A percentile compares a stretch with the other conserved stretches of the same genome.
phyloP scores from a whole-genome alignment of 2,888 invertebrate genomes.

The Vanessa cardui region DNA sequence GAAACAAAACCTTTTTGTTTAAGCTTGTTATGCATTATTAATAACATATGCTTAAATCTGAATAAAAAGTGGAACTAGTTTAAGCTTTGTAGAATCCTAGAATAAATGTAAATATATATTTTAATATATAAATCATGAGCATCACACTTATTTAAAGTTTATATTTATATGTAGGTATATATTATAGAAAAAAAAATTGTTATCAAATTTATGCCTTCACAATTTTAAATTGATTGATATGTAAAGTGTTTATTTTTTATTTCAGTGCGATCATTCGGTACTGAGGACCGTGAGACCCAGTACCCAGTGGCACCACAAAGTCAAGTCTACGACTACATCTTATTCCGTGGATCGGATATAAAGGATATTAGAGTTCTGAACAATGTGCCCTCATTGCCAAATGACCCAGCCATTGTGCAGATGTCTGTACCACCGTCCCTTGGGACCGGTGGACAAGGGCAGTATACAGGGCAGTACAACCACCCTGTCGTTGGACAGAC shows the following conservation, averaged over 20 bases:
- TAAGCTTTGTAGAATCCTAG: not conserved
- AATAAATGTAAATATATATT: not conserved
- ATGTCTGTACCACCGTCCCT: slow-evolving; percentile 90
- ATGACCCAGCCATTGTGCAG: slow-evolving; percentile 99
- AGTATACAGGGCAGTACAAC: slow-evolving; percentile 84
- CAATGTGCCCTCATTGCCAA: slow-evolving; percentile 92
- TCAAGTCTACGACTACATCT: slow-evolving; percentile 99
- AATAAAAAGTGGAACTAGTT: not conserved
- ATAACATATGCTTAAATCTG: slow-evolving; percentile 2
- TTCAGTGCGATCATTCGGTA: slow-evolving; percentile 98
- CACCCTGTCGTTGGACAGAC: slow-evolving; percentile 87
- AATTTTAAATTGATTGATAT: too few species aligned
- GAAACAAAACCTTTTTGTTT: not conserved
- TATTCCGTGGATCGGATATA: slow-evolving; percentile 98
- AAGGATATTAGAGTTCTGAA: slow-evolving; percentile 99
- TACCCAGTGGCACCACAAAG: slow-evolving; percentile 98
- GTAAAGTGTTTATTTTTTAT: not conserved
- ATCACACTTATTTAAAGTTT: slow-evolving; percentile 2
- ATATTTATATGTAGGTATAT: not conserved
- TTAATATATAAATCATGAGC: slow-evolving; percentile 10
- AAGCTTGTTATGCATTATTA: not conserved
- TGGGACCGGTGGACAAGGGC: slow-evolving; percentile 84
- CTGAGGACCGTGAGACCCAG: slow-evolving; percentile 98
- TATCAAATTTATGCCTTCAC: not conserved
- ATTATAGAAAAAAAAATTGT: not conserved